phyloP scores from a whole-genome alignment of 2,113 vertebrate species.

The Gila orcuttii region DNA sequence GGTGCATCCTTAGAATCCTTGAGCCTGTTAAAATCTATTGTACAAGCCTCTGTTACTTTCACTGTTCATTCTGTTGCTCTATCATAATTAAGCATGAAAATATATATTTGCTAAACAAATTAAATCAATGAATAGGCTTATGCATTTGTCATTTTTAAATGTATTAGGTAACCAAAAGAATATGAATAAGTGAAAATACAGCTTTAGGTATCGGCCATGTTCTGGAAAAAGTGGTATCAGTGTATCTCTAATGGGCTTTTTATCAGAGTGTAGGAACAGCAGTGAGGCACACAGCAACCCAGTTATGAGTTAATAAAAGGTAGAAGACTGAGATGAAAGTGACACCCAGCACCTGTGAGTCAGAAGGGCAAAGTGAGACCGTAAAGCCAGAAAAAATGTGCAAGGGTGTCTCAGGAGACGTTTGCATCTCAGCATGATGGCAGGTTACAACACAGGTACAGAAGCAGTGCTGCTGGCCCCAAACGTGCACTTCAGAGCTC shows the following conservation, averaged over 20 bases:
- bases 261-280: not conserved
- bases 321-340: conserved; percentile 43
- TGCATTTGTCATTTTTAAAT: no score
- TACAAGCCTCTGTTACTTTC: no score
- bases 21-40: no score
- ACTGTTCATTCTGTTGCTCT: no score
- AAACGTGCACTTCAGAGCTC: conserved; percentile 60
- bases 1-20: no score
- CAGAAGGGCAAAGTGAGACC: not conserved
- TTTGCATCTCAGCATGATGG: conserved; percentile 36
- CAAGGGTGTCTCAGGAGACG: not conserved
- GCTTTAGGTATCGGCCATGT: no score
- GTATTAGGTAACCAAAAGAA: no score
- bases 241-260: not conserved
- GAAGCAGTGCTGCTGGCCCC: conserved; percentile 65
- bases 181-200: no score
- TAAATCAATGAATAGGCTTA: no score
- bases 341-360: conserved; percentile 24
- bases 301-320: conserved; percentile 37
- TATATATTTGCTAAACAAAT: no score
- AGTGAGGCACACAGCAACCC: not conserved
- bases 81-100: no score
- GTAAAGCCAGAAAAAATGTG: conserved; percentile 14
- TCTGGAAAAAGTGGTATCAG: no score
- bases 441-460: conserved; percentile 59